Conservation (phyloP, 1,140 invertebrate genomes). For the Brachionus paranguensis region DNA sequence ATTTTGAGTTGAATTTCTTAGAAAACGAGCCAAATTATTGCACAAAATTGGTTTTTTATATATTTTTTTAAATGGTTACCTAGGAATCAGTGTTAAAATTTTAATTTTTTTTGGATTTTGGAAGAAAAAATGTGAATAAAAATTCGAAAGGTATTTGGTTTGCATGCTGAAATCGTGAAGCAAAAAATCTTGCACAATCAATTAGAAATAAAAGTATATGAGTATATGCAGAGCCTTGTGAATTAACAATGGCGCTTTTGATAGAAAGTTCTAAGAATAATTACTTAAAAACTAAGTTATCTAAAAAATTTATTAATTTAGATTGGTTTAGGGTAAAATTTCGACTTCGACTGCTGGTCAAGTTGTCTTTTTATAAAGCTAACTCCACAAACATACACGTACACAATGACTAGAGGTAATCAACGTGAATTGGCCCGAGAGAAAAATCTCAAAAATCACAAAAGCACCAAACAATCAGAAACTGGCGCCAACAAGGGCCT, state of each 20-base stretch:
- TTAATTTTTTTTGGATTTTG: background rate
- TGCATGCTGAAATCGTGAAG: background rate
- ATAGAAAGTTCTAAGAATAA: background rate
- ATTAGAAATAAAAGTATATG: background rate
- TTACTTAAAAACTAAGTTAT: background rate
- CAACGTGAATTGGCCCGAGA: constrained; percentile 38
- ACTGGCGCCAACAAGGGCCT: constrained; percentile 38
- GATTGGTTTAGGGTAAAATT: constrained; percentile 24
- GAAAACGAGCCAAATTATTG: background rate
- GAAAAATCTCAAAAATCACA: constrained; percentile 12
- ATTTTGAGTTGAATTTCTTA: background rate
- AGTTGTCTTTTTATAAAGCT: constrained; percentile 13
- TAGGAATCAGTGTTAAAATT: background rate
- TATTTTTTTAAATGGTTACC: background rate
- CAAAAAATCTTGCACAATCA: background rate
- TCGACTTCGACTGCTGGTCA: constrained; percentile 25
- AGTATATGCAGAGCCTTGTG: background rate
- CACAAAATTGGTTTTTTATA: background rate
- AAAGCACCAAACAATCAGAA: background rate
- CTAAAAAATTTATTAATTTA: background rate
- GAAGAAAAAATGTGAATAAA: background rate
- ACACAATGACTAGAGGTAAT: constrained; percentile 40
- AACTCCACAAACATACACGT: background rate
- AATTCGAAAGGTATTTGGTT: background rate
- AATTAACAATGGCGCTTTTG: background rate